Percentiles rank a stretch among this genome's conserved stretches.
phyloP scores from a whole-genome alignment of 2,113 vertebrate species.

The Anguilla rostrata region DNA sequence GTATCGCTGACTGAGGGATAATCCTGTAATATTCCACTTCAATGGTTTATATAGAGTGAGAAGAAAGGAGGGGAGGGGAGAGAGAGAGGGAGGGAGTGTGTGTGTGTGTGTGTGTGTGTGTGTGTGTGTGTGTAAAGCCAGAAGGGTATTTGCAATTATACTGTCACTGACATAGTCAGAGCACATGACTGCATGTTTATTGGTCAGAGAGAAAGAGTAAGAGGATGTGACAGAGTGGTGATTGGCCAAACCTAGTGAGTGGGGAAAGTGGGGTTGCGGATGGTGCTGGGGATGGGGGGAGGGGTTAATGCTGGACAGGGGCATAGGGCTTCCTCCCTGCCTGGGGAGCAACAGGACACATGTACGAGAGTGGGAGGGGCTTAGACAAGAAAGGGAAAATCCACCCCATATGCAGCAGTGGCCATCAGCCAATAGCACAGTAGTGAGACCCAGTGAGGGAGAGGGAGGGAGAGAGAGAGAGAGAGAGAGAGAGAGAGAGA shows the following conservation, averaged over 20 bases:
- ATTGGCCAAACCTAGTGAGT: slow-evolving; percentile 1
- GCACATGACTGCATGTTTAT: background rate
- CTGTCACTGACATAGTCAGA: background rate
- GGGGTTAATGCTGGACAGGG: background rate
- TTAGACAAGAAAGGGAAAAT: background rate
- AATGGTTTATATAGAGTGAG: slow-evolving; percentile 24
- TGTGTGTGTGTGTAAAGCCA: background rate
- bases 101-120: background rate
- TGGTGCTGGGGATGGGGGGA: too few relatives aligned
- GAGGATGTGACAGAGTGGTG: background rate
- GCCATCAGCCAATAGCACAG: background rate
- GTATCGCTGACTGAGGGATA: slow-evolving; percentile 25
- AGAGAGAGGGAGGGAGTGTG: background rate
- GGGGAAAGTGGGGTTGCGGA: background rate
- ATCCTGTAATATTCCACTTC: slow-evolving; percentile 31
- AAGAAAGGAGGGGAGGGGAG: background rate
- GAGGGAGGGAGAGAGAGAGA: background rate
- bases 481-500: too few relatives aligned
- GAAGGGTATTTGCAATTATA: background rate
- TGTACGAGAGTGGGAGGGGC: background rate
- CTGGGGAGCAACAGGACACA: background rate
- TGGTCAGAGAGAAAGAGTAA: background rate
- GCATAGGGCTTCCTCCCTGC: background rate
- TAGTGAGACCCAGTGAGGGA: background rate
- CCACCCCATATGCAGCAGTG: too few relatives aligned